These are phyloP conservation scores for Acanthochromis polyacanthus DNA, from an alignment of 2,113 vertebrate species.

Conservation along the genomic window DNA sequence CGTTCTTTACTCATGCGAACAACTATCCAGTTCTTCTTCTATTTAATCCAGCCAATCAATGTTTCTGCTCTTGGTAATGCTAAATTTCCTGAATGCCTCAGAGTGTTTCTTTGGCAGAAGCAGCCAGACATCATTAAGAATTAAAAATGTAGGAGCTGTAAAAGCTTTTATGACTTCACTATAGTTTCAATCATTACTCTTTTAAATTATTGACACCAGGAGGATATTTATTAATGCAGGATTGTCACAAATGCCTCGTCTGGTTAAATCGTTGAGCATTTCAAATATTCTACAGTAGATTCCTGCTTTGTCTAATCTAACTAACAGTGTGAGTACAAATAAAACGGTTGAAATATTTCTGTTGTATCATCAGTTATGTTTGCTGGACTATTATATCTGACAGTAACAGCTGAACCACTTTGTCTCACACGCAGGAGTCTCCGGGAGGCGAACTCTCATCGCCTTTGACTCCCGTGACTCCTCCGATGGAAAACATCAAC, in stretches of 20 bases:
- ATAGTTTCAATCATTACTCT: neutral
- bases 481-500: slow-evolving; percentile 91
- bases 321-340: too few species aligned
- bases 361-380: too few species aligned
- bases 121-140: neutral
- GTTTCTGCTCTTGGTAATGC: slow-evolving; percentile 6
- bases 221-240: too few species aligned
- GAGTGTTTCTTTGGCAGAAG: neutral
- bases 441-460: slow-evolving; percentile 86
- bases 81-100: neutral
- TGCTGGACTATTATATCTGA: neutral
- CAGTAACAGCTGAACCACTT: slow-evolving; percentile 11
- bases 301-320: too few species aligned
- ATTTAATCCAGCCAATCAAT: slow-evolving; percentile 5
- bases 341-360: too few species aligned
- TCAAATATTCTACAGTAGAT: too few species aligned
- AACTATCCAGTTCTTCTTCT: neutral
- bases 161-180: neutral
- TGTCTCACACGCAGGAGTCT: slow-evolving; percentile 81
- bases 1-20: neutral
- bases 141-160: slow-evolving; percentile 8
- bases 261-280: too few species aligned
- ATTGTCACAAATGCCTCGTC: too few species aligned
- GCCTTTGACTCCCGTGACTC: slow-evolving; percentile 96
- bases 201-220: neutral